A percentile compares a stretch with the other conserved stretches of the same genome.
These are phyloP conservation scores for Lamprologus ornatipinnis DNA, from an alignment of 2,113 vertebrate species.

Conservation along the genomic window DNA sequence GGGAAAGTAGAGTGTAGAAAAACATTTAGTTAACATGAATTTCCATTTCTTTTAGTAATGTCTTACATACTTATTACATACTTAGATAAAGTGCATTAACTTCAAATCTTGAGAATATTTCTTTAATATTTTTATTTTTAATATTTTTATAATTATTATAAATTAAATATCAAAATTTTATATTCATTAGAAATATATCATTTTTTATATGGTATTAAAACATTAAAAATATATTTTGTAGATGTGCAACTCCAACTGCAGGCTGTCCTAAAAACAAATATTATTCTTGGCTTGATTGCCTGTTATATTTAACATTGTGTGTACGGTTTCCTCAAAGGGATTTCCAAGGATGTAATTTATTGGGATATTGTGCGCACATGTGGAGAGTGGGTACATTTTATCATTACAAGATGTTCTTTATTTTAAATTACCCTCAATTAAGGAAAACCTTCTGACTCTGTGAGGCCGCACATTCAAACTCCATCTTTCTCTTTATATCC, in stretches of 20 bases:
- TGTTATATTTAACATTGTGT: slow-evolving; percentile 14
- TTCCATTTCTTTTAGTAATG: not conserved
- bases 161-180: not conserved
- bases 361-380: slow-evolving; percentile 1
- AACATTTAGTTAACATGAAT: not conserved
- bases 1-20: not conserved
- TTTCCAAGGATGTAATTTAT: slow-evolving; percentile 30
- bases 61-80: not conserved
- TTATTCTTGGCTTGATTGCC: not conserved
- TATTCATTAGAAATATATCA: not conserved
- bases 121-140: not conserved
- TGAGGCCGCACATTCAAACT: not conserved
- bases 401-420: not conserved
- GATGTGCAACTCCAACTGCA: not conserved
- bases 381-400: not conserved
- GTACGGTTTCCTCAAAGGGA: slow-evolving; percentile 20
- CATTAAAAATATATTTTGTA: not conserved
- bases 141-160: not conserved
- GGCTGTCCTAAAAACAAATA: not conserved
- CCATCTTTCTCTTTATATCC: not conserved
- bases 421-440: not conserved
- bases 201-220: not conserved
- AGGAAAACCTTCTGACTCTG: not conserved
- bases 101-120: not conserved
- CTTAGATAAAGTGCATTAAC: not conserved